Evolutionary conservation across 2,888 invertebrate species (phyloP), one percentile per base, ranked within the genome.

Genomic region (Synergus umbraculus): DNA sequence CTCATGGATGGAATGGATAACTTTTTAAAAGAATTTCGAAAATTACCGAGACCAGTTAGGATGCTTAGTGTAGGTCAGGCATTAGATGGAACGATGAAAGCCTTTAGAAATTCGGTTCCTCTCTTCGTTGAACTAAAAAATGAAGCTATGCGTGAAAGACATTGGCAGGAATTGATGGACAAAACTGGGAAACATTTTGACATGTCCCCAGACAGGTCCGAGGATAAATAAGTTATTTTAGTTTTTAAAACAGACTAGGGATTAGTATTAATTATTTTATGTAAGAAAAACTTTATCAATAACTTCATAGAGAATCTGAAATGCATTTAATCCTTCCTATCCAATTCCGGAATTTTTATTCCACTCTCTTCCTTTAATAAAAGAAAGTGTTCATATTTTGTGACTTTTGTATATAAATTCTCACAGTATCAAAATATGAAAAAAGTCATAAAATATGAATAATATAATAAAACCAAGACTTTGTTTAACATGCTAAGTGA

Each of bases 81-180:
- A 85, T 90, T 98, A 37, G 96, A 97, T 83, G 91, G 95, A n/a
- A 96, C 96, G 88, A 96, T 98, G 97, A 97, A 96, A 88, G 96
- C 96, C 88, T 98, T 98, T 93, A 96, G 96, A 89, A 95, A 95
- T 84, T 95, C 97, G 0, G 96, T 98, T 1, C 97, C 98, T 0
- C 93, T 98, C 69, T 98, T 98, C 95, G 96, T 97, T 5, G 97
- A 97, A 64, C 92, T 98, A 77, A 98, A 98, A 92, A 97, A 97
- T 89, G 97, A 98, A 88, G 97, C 98, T 0, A 94, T 98, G 91
- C 93, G 97, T 12, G 97, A 97, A 85, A 94, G 98, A 13, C 98
- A 98, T 92, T 98, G 98, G 98, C 94, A 95, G 85, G 95, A 96
- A 86, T 93, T 98, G 69, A 98, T 98, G 98, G 93, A 93, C 2